Percentiles rank a stretch among this genome's conserved stretches.
phyloP scores from a whole-genome alignment of 2,113 vertebrate genomes.

The Chlamydotis undulata region DNA sequence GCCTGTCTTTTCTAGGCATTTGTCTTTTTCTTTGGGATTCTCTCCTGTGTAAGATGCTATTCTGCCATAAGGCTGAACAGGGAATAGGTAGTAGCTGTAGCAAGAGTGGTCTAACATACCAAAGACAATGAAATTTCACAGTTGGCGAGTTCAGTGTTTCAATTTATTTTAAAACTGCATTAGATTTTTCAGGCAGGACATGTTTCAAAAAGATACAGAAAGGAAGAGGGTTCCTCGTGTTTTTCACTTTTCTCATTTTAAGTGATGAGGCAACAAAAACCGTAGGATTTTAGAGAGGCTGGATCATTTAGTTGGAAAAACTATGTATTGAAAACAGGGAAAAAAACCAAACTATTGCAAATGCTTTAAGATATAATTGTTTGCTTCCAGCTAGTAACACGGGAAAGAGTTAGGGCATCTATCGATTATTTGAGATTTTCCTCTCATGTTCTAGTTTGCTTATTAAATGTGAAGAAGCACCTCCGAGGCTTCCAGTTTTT shows the following conservation, averaged over 20 bases:
- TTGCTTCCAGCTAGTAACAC: not conserved
- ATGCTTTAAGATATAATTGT: not conserved
- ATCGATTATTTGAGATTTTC: not conserved
- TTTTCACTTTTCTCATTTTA: not conserved
- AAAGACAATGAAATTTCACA: not conserved
- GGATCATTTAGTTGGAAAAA: not conserved
- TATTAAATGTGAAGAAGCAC: not conserved
- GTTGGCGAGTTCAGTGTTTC: not conserved
- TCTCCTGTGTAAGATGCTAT: not conserved
- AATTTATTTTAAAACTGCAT: not conserved
- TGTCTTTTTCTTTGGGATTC: not conserved
- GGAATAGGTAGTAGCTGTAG: not conserved
- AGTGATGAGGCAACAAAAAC: not conserved
- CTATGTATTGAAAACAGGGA: not conserved
- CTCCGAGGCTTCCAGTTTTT: not conserved
- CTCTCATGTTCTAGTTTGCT: not conserved
- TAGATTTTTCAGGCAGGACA: not conserved
- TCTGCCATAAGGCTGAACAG: not conserved
- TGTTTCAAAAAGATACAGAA: not conserved
- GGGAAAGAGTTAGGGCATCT: not conserved
- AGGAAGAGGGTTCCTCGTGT: not conserved
- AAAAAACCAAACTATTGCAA: fast-evolving
- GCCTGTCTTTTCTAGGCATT: not conserved
- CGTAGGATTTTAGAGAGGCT: not conserved
- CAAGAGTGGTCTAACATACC: not conserved